Evolutionary conservation across 1,140 invertebrate genomes (phyloP), one percentile per base, ranked within the genome.

Genomic region (Phymorhynchus buccinoides): DNA sequence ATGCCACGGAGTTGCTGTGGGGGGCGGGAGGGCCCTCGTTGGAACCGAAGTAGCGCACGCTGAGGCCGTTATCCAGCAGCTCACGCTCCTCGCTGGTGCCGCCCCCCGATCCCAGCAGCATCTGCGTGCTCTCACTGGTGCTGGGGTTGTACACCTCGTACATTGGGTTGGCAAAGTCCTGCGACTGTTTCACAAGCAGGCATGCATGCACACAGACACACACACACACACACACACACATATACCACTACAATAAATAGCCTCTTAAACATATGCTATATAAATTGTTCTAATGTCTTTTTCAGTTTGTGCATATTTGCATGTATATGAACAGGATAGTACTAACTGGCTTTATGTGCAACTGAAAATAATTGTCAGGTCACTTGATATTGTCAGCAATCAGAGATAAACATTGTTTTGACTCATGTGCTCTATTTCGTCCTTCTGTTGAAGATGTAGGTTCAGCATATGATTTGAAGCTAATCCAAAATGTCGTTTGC

Each of bases 141-240:
- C 89, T 88, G 85, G 94, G 94, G 91, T 96, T 96, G 93, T 96
- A 95, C 18, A 95, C 96, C 86, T 97, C 96, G 93, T 97, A 97
- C 39, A 97, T 96, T 6, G 96, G 96, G 93, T 97, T 97, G 39
- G 95, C 96, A 94, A 97, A 97, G 93, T 97, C 96, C 56, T 94
- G 95, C 82, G 93, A 93, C 95, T 94, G 93, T 27, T 3, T 27
- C 62, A 27, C 68, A 73, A 35, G 30, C 6, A 73, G 7, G 12
- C 30, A 73, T 18, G 2, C n/a, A 32, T 73, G 68, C 18, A 73
- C 68, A 35, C 68, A 73, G 30, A 35, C 68, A 73, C n/a, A 35
- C 68, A 73, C 30, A 52, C 48, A 52, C 48, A 52, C 48, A 52
- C 48, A 52, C 48, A 52, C 48, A 52, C 48, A 52, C 48, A 52